A percentile compares a stretch with the other conserved stretches of the same genome.
phyloP scores from a whole-genome alignment of 1,140 invertebrate species.

The Ceratina australensis region DNA sequence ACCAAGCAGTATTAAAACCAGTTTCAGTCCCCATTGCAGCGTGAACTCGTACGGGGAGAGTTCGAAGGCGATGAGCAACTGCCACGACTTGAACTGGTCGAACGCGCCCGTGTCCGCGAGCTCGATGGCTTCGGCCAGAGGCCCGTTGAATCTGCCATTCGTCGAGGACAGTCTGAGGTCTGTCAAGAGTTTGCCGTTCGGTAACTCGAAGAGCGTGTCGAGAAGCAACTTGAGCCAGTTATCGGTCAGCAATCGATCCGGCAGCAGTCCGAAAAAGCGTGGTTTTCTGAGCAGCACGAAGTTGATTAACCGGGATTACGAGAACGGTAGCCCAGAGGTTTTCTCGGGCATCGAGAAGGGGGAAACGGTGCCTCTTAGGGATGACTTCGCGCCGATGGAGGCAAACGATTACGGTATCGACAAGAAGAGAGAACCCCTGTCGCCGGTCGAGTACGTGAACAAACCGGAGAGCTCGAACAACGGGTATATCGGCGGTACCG shows the following conservation, averaged over 20 bases:
- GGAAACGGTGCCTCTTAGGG: slow-evolving; percentile 49
- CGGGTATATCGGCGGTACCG: slow-evolving; percentile 74
- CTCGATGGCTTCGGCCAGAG: slow-evolving; percentile 74
- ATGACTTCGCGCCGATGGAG: slow-evolving; percentile 67
- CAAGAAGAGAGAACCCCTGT: slow-evolving; percentile 45
- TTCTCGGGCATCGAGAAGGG: slow-evolving; percentile 50
- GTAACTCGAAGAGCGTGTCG: slow-evolving; percentile 66
- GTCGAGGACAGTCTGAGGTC: slow-evolving; percentile 75
- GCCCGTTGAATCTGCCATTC: slow-evolving; percentile 74
- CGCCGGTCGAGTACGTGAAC: slow-evolving; percentile 59
- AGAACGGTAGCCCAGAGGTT: slow-evolving; percentile 73
- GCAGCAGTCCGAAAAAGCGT: slow-evolving; percentile 65
- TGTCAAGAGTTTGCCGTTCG: slow-evolving; percentile 72
- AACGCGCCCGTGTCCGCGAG: slow-evolving; percentile 71
- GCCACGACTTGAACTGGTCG: slow-evolving; percentile 72
- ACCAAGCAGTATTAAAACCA: slow-evolving; percentile 69
- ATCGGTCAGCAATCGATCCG: slow-evolving; percentile 63
- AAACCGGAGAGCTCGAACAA: slow-evolving; percentile 74
- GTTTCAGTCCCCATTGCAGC: slow-evolving; percentile 65
- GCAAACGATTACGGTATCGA: slow-evolving; percentile 59
- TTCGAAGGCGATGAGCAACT: slow-evolving; percentile 60
- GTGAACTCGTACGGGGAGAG: slow-evolving; percentile 60
- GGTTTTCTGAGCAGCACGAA: slow-evolving; percentile 62
- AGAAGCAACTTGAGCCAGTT: slow-evolving; percentile 67
- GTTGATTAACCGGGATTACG: slow-evolving; percentile 68